These are phyloP conservation scores for Oryzias melastigma DNA, from an alignment of 2,113 vertebrate genomes.

Conservation along the genomic window DNA sequence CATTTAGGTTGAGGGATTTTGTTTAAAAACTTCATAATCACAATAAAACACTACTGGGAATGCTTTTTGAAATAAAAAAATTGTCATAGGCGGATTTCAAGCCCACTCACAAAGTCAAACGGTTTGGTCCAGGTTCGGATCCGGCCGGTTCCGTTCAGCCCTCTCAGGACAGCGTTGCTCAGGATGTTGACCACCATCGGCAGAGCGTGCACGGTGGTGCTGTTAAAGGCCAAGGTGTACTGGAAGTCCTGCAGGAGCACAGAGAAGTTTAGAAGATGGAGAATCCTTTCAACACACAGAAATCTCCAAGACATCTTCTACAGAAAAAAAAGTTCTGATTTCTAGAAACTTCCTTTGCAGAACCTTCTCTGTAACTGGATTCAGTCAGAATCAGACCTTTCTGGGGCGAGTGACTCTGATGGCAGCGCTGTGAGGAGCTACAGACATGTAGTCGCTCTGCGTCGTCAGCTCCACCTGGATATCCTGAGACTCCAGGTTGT, in stretches of 20 bases:
- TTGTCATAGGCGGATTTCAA: rapidly evolving
- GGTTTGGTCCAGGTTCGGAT: constrained; percentile 93
- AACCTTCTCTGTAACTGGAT: no score
- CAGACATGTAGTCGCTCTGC: constrained; percentile 82
- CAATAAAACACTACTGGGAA: no score
- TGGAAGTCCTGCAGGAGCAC: constrained; percentile 76
- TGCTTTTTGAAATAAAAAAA: not conserved
- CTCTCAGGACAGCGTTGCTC: constrained; percentile 87
- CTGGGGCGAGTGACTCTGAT: constrained; percentile 82
- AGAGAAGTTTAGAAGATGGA: not conserved
- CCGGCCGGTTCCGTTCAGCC: constrained; percentile 80
- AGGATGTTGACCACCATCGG: constrained; percentile 89
- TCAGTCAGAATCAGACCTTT: constrained; percentile 73
- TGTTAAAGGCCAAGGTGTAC: constrained; percentile 86
- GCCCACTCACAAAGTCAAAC: constrained; percentile 79
- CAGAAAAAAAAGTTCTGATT: no score
- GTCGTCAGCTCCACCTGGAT: constrained; percentile 85
- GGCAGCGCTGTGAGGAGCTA: constrained; percentile 88
- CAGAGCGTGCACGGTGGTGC: constrained; percentile 91
- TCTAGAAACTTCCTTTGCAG: no score
- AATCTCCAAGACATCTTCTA: not conserved
- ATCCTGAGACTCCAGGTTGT: constrained; percentile 82
- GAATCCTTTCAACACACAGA: not conserved
- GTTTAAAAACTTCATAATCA: no score
- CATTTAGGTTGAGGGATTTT: no score